Evolutionary conservation across 2,113 vertebrate species (phyloP).

Genomic region (Prietella phreatophila): DNA sequence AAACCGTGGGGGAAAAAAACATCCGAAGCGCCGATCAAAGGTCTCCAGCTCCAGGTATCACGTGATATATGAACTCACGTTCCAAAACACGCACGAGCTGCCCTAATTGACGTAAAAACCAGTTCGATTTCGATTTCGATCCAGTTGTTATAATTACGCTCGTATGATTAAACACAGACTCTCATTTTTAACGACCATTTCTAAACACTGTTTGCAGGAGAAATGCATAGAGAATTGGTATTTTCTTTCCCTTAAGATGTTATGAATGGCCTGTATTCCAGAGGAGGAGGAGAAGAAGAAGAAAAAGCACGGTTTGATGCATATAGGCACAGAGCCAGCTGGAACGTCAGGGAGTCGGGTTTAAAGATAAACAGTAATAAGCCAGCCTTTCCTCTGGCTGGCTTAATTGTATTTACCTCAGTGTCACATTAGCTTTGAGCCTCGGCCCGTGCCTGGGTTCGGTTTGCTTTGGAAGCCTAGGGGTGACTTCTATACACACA

Average conservation of each 20-base stretch:
- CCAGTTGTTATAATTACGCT: neutral
- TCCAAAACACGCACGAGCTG: neutral
- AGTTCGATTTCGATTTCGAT: neutral
- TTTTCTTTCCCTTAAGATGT: neutral
- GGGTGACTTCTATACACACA: slow-evolving; percentile 27
- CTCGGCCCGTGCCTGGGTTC: slow-evolving; percentile 40
- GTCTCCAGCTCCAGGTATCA: neutral
- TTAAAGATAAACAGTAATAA: slow-evolving; percentile 60
- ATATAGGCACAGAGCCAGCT: slow-evolving; percentile 38
- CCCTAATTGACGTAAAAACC: neutral
- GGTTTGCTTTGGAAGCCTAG: slow-evolving; percentile 39
- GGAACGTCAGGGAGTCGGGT: slow-evolving; percentile 49
- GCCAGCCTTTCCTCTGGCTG: slow-evolving; percentile 48
- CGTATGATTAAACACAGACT: neutral
- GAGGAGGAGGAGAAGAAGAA: neutral
- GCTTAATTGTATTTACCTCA: slow-evolving; percentile 57
- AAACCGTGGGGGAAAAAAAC: too few relatives aligned
- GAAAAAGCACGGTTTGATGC: neutral
- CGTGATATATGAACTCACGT: neutral
- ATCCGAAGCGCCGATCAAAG: too few relatives aligned
- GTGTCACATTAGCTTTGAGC: slow-evolving; percentile 54
- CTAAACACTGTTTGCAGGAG: neutral
- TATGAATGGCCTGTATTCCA: slow-evolving; percentile 24
- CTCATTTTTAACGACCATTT: neutral
- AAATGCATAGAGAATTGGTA: neutral